phyloP scores from a whole-genome alignment of 2,888 invertebrate species.

The Melinaea menophilus region DNA sequence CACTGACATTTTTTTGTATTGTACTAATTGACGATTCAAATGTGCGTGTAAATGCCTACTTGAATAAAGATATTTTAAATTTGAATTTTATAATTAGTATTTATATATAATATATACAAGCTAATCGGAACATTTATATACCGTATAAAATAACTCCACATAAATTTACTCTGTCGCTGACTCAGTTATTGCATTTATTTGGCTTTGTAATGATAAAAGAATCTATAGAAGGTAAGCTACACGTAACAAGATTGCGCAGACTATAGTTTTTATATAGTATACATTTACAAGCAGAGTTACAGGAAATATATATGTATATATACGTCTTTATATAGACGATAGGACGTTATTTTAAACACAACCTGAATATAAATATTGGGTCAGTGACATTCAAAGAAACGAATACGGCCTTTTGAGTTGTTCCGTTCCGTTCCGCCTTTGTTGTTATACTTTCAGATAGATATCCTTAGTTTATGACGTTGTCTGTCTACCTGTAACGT shows the following conservation, averaged over 20 bases:
- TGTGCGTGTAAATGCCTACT: too few relatives aligned
- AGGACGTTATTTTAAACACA: neutral
- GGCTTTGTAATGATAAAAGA: slow-evolving; percentile 24
- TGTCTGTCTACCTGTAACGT: slow-evolving; percentile 78
- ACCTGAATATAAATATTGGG: slow-evolving; percentile 33
- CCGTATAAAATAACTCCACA: neutral
- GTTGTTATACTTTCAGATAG: slow-evolving; percentile 19
- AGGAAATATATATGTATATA: too few relatives aligned
- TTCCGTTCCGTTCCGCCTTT: slow-evolving; percentile 19
- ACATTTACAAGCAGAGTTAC: neutral
- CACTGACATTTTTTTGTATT: too few relatives aligned
- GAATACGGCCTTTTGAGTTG: slow-evolving; percentile 24
- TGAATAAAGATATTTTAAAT: too few relatives aligned
- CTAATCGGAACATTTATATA: neutral
- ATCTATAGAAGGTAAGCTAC: slow-evolving; percentile 11
- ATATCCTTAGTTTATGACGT: too few relatives aligned
- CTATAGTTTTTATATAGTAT: slow-evolving; percentile 19
- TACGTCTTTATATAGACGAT: too few relatives aligned
- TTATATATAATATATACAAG: too few relatives aligned
- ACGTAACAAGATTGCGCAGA: slow-evolving; percentile 17
- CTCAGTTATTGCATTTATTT: slow-evolving; percentile 23
- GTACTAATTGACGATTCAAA: too few relatives aligned
- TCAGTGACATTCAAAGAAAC: slow-evolving; percentile 37
- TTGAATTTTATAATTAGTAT: too few relatives aligned
- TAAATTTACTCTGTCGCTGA: slow-evolving; percentile 9